Evolutionary conservation across 2,888 invertebrate species (phyloP).

Genomic region (Malthinus flaveolus): DNA sequence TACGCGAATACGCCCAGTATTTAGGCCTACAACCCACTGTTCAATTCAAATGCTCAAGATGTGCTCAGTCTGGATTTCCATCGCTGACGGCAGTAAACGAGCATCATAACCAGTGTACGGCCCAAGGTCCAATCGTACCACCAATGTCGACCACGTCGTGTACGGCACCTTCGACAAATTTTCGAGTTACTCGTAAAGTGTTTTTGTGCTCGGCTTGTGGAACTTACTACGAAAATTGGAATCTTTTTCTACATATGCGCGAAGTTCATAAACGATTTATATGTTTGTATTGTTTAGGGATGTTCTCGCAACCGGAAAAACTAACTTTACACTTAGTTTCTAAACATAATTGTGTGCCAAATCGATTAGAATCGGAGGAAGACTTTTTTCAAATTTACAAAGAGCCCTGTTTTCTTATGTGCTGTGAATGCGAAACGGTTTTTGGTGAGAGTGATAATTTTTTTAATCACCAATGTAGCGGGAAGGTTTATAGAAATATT

Average conservation of each 20-base stretch:
- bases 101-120: slow-evolving; percentile 66
- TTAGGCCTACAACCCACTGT: slow-evolving; percentile 72
- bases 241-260: slow-evolving; percentile 81
- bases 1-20: slow-evolving; percentile 70
- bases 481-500: slow-evolving; percentile 26
- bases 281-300: slow-evolving; percentile 81
- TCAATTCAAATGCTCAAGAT: slow-evolving; percentile 75
- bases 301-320: slow-evolving; percentile 80
- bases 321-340: slow-evolving; percentile 76
- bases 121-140: slow-evolving; percentile 32
- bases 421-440: slow-evolving; percentile 78
- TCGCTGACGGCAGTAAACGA: slow-evolving; percentile 69
- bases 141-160: slow-evolving; percentile 18
- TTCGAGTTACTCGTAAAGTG: slow-evolving; percentile 74
- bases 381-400: slow-evolving; percentile 67
- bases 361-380: slow-evolving; percentile 67
- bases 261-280: slow-evolving; percentile 81
- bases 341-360: slow-evolving; percentile 77
- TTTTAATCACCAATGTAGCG: slow-evolving; percentile 70
- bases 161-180: slow-evolving; percentile 57
- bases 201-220: slow-evolving; percentile 82
- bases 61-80: slow-evolving; percentile 69
- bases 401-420: slow-evolving; percentile 75
- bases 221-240: slow-evolving; percentile 85
- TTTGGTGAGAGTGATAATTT: slow-evolving; percentile 78